Base-by-base conservation (phyloP, 2,797 vertebrate species). In the Urocyon cinereoargenteus region DNA sequence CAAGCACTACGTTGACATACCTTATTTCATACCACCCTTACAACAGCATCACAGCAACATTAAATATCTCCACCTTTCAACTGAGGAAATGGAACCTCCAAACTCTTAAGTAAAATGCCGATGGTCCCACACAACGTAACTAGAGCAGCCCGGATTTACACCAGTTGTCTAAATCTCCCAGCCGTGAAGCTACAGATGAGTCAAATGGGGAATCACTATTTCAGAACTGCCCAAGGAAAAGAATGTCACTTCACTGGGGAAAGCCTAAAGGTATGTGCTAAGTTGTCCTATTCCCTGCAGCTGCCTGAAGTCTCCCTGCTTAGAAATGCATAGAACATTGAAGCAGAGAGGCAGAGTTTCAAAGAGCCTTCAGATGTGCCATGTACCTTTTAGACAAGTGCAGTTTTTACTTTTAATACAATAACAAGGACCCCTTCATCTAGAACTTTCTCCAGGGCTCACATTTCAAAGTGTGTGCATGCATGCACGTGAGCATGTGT, bases 401-500 rank as follows among this genome's bases (percentile, higher is more conserved):
- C 70, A 90, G 31, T 96, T 97, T 96, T 95, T 96, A 92, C 53
- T 97, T 97, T 97, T 97, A 92, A 94, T 72, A 97, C 98, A 98
- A 98, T 70, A 81, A 34, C 64, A 96, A 93, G 49, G 75, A 95
- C 95, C 77, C n/a, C 53, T 84, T 97, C 19, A 96, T 96, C 72
- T 90, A 89, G 91, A 98, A 97, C 53, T 92, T 97, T 64, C 68
- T 22, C 49, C 34, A 49, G 88, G 77, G 59, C 51, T 96, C 97
- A 82, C 79, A 93, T 97, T 93, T 64, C 31, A 13, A 66, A 83
- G 6, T 55, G 55, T 84, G 40, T 14, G 72, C 73, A 3, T 40
- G 36, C 45, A 28, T 68, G 55, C 16, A 1, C 26, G 19, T 73
- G 36, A 21, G n/a, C 4, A 1, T 19, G 22, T 11, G 1, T 13